phyloP scores from a whole-genome alignment of 2,113 vertebrate genomes.

The Cryptomyrus ogoouensis region DNA sequence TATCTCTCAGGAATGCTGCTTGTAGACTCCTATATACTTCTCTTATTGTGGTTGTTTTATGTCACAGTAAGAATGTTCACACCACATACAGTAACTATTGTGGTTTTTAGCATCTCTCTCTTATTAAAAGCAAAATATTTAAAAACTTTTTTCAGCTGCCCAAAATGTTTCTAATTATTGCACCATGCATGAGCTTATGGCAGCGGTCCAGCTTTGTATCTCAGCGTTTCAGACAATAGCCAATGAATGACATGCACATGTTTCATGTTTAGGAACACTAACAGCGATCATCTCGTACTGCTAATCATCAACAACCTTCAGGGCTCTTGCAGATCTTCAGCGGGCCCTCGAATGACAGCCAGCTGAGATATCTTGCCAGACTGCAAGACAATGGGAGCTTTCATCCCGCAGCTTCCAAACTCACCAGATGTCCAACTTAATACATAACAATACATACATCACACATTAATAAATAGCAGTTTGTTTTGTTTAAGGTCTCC shows the following conservation, averaged over 20 bases:
- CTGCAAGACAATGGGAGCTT: neutral
- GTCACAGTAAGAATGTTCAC: neutral
- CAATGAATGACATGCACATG: neutral
- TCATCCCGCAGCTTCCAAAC: neutral
- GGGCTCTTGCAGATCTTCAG: neutral
- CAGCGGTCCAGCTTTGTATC: neutral
- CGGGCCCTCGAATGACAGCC: neutral
- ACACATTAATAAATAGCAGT: neutral
- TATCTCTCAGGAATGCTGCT: neutral
- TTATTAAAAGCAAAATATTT: neutral
- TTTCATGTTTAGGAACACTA: neutral
- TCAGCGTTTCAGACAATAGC: neutral
- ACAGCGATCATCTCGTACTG: neutral
- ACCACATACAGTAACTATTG: neutral
- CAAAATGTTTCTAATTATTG: neutral
- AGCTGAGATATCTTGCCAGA: neutral
- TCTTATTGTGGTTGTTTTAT: neutral
- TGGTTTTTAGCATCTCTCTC: neutral
- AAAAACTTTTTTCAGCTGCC: neutral
- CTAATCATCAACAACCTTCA: neutral
- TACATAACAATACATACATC: neutral
- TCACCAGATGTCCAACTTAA: neutral
- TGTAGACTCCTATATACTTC: neutral
- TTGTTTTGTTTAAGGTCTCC: neutral
- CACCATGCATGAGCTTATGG: neutral